Evolutionary conservation across 2,797 vertebrate species (phyloP), one percentile per base, ranked within the genome.

Genomic region (Ataeniobius toweri): DNA sequence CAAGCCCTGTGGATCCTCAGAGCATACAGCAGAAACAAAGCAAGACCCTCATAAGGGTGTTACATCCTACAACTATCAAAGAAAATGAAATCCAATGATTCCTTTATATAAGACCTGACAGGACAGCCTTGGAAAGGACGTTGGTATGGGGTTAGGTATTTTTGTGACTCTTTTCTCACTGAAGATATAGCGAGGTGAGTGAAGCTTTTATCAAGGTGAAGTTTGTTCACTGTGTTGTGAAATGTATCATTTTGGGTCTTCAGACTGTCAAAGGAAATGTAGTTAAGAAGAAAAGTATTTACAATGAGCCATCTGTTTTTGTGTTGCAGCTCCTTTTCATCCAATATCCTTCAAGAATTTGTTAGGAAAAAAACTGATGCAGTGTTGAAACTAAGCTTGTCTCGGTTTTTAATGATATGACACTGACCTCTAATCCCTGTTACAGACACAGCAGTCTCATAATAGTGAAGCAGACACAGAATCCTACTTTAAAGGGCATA

Each of bases 1-100:
- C 87, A 92, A 92, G 90, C 87, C 75, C 58, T 81, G 92, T 1
- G 85, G 56, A 55, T 88, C 94, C 44, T 88, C 93, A 1, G 94
- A 94, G 44, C 89, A 91, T 6, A 79, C 91, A 0, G 95, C 94
- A n/a, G 94, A 92, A 44, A 86, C 95, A 0, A 94, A 96, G 89
- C 87, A 92, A n/a, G 96, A 96, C 80, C 93, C 94, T 22, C 83
- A 85, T 59, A 78, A 88, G 74, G 83, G 74, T 74, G 82, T 80
- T 14, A 77, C 61, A 68, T 48, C 84, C 24, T 80, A 70, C 80
- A 89, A 89, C 56, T 91, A 76, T 91, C 61, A 39, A 70, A 74
- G 50, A 71, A 83, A 59, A 51, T 28, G 0, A 39, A 71, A 75
- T 24, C 74, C 10, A 80, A 78, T 61, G 53, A 69, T 48, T 46